phyloP scores from a whole-genome alignment of 2,113 vertebrate genomes.

The Hoplias malabaricus region DNA sequence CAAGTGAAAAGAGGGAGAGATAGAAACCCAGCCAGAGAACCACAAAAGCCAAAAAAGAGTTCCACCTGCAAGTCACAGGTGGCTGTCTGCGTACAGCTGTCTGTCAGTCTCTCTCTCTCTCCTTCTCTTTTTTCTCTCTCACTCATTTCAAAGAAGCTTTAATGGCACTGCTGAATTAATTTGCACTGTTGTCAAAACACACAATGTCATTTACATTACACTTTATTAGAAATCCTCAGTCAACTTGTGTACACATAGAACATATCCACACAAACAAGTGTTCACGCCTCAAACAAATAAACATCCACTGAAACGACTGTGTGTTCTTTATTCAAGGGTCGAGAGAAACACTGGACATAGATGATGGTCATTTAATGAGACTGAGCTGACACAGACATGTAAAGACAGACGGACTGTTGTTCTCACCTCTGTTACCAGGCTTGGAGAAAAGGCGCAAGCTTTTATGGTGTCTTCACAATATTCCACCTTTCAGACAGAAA shows the following conservation, averaged over 20 bases:
- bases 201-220: no score
- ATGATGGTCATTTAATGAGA: constrained; percentile 42
- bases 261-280: no score
- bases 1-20: background rate
- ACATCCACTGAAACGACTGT: constrained; percentile 68
- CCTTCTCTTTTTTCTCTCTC: no score
- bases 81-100: constrained; percentile 30
- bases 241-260: no score
- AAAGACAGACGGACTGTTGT: background rate
- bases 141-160: background rate
- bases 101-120: background rate
- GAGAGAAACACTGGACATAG: constrained; percentile 61
- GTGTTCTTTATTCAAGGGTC: no score
- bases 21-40: constrained; percentile 15
- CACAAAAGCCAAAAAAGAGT: constrained; percentile 32
- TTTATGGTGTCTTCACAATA: constrained; percentile 66
- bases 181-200: no score
- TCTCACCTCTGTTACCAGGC: constrained; percentile 75
- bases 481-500: constrained; percentile 67
- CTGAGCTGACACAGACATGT: background rate
- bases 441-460: constrained; percentile 53
- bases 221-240: no score
- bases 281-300: no score
- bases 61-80: constrained; percentile 43
- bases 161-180: background rate